Conservation (phyloP, 2,113 vertebrate genomes). For the Lepus timidus region DNA sequence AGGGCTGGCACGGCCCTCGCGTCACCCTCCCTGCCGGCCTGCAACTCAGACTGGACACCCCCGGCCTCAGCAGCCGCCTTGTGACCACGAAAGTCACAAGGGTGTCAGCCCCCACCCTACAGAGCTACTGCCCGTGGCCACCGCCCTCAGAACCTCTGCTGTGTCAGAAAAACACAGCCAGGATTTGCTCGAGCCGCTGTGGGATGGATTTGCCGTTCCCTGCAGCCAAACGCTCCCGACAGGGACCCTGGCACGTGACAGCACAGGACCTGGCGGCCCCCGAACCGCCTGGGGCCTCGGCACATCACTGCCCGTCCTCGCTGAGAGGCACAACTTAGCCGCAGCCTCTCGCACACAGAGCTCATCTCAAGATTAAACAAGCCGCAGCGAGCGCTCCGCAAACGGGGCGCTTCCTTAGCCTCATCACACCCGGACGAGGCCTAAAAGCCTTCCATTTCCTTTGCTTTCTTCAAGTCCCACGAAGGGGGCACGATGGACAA, state of each 20-base stretch:
- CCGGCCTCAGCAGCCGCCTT: not conserved
- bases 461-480: conserved; percentile 65
- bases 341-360: not conserved
- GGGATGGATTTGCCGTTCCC: not conserved
- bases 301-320: no score
- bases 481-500: conserved; percentile 35
- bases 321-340: not conserved
- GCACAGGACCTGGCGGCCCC: not conserved
- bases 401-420: not conserved
- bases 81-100: not conserved
- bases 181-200: not conserved
- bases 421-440: not conserved
- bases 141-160: not conserved
- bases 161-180: not conserved
- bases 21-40: not conserved
- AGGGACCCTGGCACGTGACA: not conserved
- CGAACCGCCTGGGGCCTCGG: not conserved
- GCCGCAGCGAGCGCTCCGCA: not conserved
- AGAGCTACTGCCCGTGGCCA: not conserved
- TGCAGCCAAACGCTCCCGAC: not conserved
- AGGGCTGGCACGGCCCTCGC: not conserved
- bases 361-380: not conserved
- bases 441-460: conserved; percentile 51
- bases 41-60: not conserved
- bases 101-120: not conserved